These are phyloP conservation scores for Artibeus lituratus DNA, from an alignment of 2,797 vertebrate species.

Conservation along the genomic window DNA sequence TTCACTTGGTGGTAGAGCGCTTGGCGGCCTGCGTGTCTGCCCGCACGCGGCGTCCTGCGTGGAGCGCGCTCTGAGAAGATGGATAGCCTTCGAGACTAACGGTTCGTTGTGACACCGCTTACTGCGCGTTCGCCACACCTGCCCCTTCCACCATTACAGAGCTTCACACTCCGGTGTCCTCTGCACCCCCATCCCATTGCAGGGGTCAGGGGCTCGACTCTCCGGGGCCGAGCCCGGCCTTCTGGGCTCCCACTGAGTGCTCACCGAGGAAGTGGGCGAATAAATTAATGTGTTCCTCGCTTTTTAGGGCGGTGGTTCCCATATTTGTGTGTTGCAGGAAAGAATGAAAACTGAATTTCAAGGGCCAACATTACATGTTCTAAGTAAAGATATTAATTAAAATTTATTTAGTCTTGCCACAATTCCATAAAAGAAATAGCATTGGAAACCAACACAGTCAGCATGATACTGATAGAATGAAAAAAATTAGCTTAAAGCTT, in stretches of 20 bases:
- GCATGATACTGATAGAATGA: background rate
- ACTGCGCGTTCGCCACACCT: background rate
- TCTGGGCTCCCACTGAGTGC: background rate
- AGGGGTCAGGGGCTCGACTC: no score
- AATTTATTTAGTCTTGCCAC: background rate
- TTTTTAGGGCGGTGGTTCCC: background rate
- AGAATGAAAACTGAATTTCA: background rate
- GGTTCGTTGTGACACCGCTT: background rate
- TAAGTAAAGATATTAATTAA: background rate
- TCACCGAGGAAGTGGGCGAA: background rate
- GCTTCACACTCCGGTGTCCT: background rate
- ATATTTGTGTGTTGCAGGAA: background rate
- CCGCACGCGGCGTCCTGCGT: no score
- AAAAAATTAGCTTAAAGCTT: background rate
- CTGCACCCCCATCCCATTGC: background rate
- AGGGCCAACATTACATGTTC: background rate
- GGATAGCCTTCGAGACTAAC: constrained; percentile 55
- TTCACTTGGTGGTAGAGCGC: no score
- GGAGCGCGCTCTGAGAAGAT: constrained; percentile 62
- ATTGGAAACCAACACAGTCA: background rate
- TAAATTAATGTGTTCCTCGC: rapidly evolving
- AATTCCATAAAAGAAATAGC: background rate
- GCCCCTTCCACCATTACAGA: background rate
- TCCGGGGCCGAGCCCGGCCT: background rate
- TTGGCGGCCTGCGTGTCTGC: no score